Evolutionary conservation across 2,113 vertebrate genomes (phyloP).

Genomic region (Hirundichthys speculiger): DNA sequence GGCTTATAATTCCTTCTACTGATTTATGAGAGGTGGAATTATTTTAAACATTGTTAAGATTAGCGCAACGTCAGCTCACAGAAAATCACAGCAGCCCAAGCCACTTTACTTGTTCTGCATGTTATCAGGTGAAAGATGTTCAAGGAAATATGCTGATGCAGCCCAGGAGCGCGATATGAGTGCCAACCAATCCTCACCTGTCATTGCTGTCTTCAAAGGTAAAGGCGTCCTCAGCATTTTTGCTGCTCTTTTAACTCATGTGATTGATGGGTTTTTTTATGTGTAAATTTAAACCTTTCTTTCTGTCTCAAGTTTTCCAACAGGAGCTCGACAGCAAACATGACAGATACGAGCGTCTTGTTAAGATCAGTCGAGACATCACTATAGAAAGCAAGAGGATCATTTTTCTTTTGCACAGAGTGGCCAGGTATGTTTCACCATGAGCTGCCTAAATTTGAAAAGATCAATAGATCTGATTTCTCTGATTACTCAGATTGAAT

Average conservation of each 20-base stretch:
- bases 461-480: background rate
- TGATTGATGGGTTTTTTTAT: too few species aligned
- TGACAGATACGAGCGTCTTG: constrained; percentile 94
- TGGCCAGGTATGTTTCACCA: constrained; percentile 84
- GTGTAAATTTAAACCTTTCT: background rate
- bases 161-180: constrained; percentile 78
- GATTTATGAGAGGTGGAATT: too few species aligned
- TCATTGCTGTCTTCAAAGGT: constrained; percentile 90
- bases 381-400: constrained; percentile 98
- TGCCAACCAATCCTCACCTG: constrained; percentile 78
- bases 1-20: too few species aligned
- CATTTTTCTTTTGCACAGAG: constrained; percentile 95
- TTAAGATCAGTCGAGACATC: constrained; percentile 95
- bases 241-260: background rate
- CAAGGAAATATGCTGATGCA: constrained; percentile 85
- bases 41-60: too few species aligned
- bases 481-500: background rate
- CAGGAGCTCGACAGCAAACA: constrained; percentile 94
- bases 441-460: background rate
- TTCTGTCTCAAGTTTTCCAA: constrained; percentile 85
- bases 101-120: background rate
- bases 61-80: too few species aligned
- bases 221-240: constrained; percentile 16
- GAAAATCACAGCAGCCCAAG: background rate
- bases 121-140: constrained; percentile 79